Percentiles rank a stretch among this genome's conserved stretches.
Conservation (phyloP, 2,113 vertebrate genomes). For the Hystrix brachyura region DNA sequence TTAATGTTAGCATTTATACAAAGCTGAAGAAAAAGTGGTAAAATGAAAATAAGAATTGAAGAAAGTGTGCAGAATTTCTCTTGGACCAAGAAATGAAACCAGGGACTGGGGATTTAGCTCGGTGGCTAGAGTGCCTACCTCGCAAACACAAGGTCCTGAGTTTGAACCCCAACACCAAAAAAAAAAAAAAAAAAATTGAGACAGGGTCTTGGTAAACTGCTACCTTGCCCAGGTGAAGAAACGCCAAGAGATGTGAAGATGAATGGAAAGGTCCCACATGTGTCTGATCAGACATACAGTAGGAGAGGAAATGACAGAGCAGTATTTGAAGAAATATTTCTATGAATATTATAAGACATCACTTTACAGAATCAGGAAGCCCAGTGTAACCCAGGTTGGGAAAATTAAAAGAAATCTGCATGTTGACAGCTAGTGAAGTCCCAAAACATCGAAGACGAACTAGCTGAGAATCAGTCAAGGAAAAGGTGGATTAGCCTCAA, state of each 20-base stretch:
- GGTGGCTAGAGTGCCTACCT: too few species aligned
- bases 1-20: not conserved
- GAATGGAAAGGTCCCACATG: not conserved
- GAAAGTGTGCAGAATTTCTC: constrained; percentile 24
- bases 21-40: constrained; percentile 17
- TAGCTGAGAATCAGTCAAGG: constrained; percentile 26
- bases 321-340: constrained; percentile 2
- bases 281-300: not conserved
- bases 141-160: too few species aligned
- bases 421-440: not conserved
- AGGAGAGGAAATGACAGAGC: not conserved
- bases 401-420: constrained; percentile 17
- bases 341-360: not conserved
- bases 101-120: too few species aligned
- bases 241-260: not conserved
- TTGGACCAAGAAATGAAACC: constrained; percentile 16
- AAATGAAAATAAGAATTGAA: constrained; percentile 16
- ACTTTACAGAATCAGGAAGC: not conserved
- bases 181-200: too few species aligned
- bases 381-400: not conserved
- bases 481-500: not conserved
- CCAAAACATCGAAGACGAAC: constrained; percentile 33
- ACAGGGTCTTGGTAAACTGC: too few species aligned
- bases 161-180: too few species aligned
- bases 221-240: too few species aligned